Evolutionary conservation across 2,888 invertebrate genomes (phyloP).

Genomic region (Corbicula japonica): DNA sequence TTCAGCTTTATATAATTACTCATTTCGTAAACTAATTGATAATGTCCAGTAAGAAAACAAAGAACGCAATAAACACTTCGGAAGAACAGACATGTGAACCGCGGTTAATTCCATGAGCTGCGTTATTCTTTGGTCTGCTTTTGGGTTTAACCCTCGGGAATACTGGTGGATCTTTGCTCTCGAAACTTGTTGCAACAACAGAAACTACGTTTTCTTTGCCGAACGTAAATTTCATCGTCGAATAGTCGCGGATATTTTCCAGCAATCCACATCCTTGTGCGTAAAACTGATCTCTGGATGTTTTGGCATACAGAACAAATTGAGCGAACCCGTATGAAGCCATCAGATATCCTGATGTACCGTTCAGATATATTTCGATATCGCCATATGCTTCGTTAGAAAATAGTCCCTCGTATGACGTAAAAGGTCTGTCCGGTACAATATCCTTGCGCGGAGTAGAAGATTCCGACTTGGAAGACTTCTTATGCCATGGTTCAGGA

Average conservation of each 20-base stretch:
- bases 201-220: constrained; percentile 11
- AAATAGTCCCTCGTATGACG: constrained; percentile 64
- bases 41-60: no score
- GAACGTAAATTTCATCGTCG: constrained; percentile 41
- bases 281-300: constrained; percentile 52
- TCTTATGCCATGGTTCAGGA: constrained; percentile 75
- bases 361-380: constrained; percentile 29
- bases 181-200: constrained; percentile 44
- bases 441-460: constrained; percentile 35
- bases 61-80: no score
- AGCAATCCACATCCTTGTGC: constrained; percentile 57
- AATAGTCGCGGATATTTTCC: constrained; percentile 25
- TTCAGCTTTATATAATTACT: no score
- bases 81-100: no score
- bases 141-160: constrained; percentile 15
- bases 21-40: no score
- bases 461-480: background rate
- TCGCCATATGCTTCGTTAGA: constrained; percentile 70
- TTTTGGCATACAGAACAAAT: constrained; percentile 57
- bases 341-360: constrained; percentile 25
- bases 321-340: constrained; percentile 45
- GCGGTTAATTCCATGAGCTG: no score
- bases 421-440: constrained; percentile 25
- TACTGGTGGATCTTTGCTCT: constrained; percentile 46
- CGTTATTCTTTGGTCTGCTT: no score